Evolutionary conservation across 2,797 vertebrate genomes (phyloP).

Genomic region (Odontamblyopus lacepedii): DNA sequence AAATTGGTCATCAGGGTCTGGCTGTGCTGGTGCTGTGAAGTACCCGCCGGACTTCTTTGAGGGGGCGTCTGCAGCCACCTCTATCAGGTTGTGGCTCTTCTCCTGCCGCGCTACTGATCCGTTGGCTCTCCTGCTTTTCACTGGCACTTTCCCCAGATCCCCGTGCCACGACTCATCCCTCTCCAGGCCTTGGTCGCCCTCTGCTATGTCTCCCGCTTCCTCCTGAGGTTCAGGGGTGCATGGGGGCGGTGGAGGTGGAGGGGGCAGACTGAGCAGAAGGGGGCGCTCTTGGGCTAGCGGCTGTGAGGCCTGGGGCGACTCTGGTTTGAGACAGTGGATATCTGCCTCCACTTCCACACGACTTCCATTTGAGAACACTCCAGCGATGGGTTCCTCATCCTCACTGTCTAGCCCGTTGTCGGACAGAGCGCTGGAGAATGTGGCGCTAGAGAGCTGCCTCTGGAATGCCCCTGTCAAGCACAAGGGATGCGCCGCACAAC

Average conservation of each 20-base stretch:
- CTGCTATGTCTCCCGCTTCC: constrained; percentile 74
- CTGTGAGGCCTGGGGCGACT: constrained; percentile 33
- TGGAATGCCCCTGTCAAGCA: constrained; percentile 88
- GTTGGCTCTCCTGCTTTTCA: constrained; percentile 81
- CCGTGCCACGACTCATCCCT: constrained; percentile 65
- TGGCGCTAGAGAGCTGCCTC: constrained; percentile 94
- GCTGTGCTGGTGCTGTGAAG: constrained; percentile 94
- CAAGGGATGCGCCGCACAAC: constrained; percentile 88
- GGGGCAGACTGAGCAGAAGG: constrained; percentile 52
- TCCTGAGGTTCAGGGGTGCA: constrained; percentile 78
- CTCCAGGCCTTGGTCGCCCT: constrained; percentile 49
- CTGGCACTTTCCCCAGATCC: constrained; percentile 56
- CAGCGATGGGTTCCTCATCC: constrained; percentile 94
- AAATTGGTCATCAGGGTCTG: constrained; percentile 95
- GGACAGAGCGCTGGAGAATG: constrained; percentile 95
- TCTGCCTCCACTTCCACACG: constrained; percentile 94
- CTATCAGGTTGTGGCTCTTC: constrained; percentile 94
- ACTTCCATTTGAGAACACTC: constrained; percentile 95
- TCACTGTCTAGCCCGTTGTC: constrained; percentile 98
- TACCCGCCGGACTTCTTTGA: constrained; percentile 91
- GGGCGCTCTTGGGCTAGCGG: constrained; percentile 50
- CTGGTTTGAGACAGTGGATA: constrained; percentile 84
- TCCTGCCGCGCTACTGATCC: constrained; percentile 92
- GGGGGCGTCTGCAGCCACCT: constrained; percentile 89
- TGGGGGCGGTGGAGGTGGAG: constrained; percentile 63